Base-by-base conservation (phyloP, 2,113 vertebrate species). In the Dipodomys merriami region DNA sequence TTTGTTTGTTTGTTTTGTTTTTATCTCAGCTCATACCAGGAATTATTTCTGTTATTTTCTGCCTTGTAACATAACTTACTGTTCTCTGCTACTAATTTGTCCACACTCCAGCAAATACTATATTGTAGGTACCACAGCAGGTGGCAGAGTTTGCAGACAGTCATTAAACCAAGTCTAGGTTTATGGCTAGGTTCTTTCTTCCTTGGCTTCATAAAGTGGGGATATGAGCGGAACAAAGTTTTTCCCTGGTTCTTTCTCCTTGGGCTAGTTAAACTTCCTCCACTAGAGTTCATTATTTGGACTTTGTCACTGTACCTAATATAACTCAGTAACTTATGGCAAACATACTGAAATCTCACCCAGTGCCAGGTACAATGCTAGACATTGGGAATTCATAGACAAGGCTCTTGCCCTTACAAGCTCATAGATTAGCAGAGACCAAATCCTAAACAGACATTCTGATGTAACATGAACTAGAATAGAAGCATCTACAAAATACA, bases 151-250 rank as follows among this genome's bases (percentile, higher is more conserved):
- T 65, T 71, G 11, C 73, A 88, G 64, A 64, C 13, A 46, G 44
- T 88, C 67, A 22, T 86, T 49, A 64, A 97, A 46, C 91, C 15
- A 22, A 27, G 46, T 80, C 30, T 33, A 44, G 16, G 30, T 80
- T 92, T 91, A 83, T 64, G 65, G 2, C 76, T 94, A 65, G 16
- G 49, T 57, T 90, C 27, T 84, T 93, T 90, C 44, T 90, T 78
- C 30, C 33, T 86, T 92, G 71, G 46, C 49, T 93, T 87, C 39
- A 69, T 64, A 88, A 78, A 81, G n/a, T 90, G 82, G 44, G 27
- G 44, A 30, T 83, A n/a, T 68, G 57, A 93, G 76, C 83, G 20
- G 84, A 73, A 39, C 46, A 20, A 77, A 86, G 11, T 78, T 71
- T 78, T 71, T 69, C 5, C 44, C 25, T 15, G 18, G 62, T 85